phyloP scores from a whole-genome alignment of 2,888 invertebrate species.

The Lysandra bellargus region DNA sequence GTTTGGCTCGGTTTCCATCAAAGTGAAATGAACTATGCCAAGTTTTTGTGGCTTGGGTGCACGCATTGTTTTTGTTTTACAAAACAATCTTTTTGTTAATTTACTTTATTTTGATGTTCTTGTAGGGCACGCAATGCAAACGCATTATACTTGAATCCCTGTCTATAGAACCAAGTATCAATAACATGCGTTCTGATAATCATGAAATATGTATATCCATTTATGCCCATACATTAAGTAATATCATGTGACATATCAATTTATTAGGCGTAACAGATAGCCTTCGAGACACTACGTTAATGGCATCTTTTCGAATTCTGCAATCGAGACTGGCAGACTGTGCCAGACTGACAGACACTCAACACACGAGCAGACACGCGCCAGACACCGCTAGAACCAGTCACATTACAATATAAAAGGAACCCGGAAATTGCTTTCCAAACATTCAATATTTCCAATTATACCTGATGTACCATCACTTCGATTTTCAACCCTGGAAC shows the following conservation, averaged over 20 bases:
- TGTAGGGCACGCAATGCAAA: not conserved
- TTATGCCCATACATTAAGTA: not conserved
- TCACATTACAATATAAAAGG: conserved; percentile 76
- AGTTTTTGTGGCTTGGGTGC: conserved; percentile 48
- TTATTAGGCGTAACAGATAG: not conserved
- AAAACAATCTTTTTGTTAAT: not conserved
- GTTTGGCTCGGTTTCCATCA: conserved; percentile 45
- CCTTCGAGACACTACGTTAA: not conserved
- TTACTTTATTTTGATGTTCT: not conserved
- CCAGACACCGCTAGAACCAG: conserved; percentile 50
- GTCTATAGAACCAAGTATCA: not conserved
- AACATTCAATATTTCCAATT: conserved; percentile 68
- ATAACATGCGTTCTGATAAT: not conserved
- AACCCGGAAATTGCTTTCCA: conserved; percentile 76
- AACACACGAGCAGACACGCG: conserved; percentile 36
- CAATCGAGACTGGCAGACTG: not conserved
- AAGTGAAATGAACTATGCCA: conserved; percentile 47
- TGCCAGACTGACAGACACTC: conserved; percentile 27
- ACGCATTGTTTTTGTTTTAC: conserved; percentile 32
- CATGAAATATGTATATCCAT: not conserved
- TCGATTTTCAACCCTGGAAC: not conserved
- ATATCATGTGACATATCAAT: not conserved
- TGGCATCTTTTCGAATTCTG: not conserved
- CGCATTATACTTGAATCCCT: not conserved
- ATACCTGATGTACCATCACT: conserved; percentile 54